A percentile compares a stretch with the other conserved stretches of the same genome.
Evolutionary conservation across 1,140 invertebrate genomes (phyloP).

Genomic region (Scylla paramamosain): DNA sequence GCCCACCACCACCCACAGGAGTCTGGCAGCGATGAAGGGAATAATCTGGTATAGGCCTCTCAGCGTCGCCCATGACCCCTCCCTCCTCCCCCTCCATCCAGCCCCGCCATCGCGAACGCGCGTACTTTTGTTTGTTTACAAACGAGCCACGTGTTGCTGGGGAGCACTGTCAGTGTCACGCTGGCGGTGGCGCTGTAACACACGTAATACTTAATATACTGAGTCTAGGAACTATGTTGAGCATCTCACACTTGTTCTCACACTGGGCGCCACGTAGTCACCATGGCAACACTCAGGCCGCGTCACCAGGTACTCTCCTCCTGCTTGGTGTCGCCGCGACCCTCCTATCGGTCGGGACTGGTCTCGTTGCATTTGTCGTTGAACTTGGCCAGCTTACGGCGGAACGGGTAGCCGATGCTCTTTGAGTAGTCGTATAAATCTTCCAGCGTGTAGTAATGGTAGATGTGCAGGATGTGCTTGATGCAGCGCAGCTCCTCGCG

Average conservation of each 20-base stretch:
- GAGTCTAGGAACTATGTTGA: too few relatives aligned
- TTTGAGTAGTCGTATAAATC: not conserved
- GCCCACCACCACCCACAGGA: too few relatives aligned
- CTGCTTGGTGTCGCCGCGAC: too few relatives aligned
- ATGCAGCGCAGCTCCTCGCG: not conserved
- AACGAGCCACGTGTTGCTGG: not conserved
- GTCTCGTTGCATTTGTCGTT: not conserved
- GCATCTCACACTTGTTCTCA: not conserved
- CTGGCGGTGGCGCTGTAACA: not conserved
- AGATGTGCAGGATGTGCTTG: not conserved
- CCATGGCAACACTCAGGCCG: too few relatives aligned
- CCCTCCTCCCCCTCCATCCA: too few relatives aligned
- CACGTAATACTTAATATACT: not conserved
- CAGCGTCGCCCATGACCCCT: not conserved
- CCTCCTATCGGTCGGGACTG: not conserved
- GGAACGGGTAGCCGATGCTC: not conserved
- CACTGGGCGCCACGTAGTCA: not conserved
- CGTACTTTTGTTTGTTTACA: not conserved
- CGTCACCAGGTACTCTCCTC: too few relatives aligned
- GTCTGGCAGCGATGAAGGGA: not conserved
- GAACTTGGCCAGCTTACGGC: slow-evolving; percentile 5
- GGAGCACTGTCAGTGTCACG: not conserved
- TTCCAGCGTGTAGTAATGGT: not conserved
- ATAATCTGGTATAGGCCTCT: not conserved
- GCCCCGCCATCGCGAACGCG: too few relatives aligned